Evolutionary conservation across 2,113 vertebrate genomes (phyloP), one percentile per base, ranked within the genome.

Genomic region (Manacus vitellinus): DNA sequence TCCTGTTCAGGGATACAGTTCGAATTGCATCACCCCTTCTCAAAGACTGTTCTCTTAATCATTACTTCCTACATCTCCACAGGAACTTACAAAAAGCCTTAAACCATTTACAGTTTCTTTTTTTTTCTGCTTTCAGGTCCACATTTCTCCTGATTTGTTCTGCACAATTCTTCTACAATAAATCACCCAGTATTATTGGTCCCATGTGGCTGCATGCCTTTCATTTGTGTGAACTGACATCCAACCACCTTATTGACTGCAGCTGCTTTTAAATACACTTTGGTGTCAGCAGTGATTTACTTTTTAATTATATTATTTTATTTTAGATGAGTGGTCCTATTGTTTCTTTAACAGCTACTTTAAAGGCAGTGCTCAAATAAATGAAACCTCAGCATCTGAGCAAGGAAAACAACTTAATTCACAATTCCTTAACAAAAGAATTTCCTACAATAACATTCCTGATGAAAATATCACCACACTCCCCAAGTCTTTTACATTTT

Each of bases 181-280:
- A 95, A 94, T 93, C 83, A 94, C 10, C 59, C 49, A 47, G 79
- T 33, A 28, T 71, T 93, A 95, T 62, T 94, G n/a, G 44, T 90
- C 94, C 82, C 92, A 75, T 28, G 82, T 79, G 82, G 65, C 56
- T 67, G 63, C 74, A 73, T 67, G 54, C 81, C 72, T 97, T 96
- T 96, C 86, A 76, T 95, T 86, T 95, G 70, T 80, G 43, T 56
- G 87, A 85, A 68, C 56, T 71, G 74, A 94, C 95, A 91, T 70
- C 47, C 68, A 79, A 76, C 70, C 51, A 41, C 67, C 73, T 85
- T 96, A 95, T 80, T 93, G 89, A 94, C 87, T 92, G 73, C 95
- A 96, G 85, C 94, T 97, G 87, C 88, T 95, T 92, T 97, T 95
- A 96, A 97, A 94, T 87, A 95, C 73, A 92, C 70, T 94, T 94